phyloP scores from a whole-genome alignment of 2,113 vertebrate genomes.

The Amia ocellicauda region DNA sequence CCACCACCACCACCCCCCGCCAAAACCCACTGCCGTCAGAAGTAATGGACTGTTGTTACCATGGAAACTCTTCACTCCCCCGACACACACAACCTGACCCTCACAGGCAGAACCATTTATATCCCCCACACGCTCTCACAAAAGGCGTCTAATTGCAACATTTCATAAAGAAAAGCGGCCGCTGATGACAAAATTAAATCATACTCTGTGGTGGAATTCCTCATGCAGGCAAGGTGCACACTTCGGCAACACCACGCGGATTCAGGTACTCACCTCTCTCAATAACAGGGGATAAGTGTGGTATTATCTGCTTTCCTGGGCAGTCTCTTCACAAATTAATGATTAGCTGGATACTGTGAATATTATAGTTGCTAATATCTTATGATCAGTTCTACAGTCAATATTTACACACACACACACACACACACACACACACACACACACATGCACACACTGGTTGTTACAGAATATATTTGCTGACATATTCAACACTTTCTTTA shows the following conservation, averaged over 20 bases:
- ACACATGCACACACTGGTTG: not conserved
- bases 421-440: not conserved
- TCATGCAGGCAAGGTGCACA: not conserved
- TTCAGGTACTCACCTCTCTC: no score
- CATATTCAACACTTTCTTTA: no score
- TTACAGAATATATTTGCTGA: no score
- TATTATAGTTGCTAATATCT: no score
- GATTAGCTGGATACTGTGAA: no score
- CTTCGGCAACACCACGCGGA: not conserved
- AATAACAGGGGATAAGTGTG: no score
- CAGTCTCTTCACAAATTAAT: no score
- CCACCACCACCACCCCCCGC: not conserved
- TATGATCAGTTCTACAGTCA: no score
- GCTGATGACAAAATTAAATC: not conserved
- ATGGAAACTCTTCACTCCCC: conserved; percentile 64
- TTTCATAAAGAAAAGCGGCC: not conserved
- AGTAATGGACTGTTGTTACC: conserved; percentile 59
- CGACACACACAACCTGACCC: conserved; percentile 48
- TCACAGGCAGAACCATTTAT: conserved; percentile 54
- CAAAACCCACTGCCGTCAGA: conserved; percentile 28
- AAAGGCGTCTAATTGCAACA: not conserved
- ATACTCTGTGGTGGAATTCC: not conserved
- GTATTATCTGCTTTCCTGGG: no score
- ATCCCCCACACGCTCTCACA: conserved; percentile 25
- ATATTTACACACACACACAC: no score